These are phyloP conservation scores for Nephrotoma guestfalica DNA, from an alignment of 2,888 invertebrate genomes.

Conservation along the genomic window DNA sequence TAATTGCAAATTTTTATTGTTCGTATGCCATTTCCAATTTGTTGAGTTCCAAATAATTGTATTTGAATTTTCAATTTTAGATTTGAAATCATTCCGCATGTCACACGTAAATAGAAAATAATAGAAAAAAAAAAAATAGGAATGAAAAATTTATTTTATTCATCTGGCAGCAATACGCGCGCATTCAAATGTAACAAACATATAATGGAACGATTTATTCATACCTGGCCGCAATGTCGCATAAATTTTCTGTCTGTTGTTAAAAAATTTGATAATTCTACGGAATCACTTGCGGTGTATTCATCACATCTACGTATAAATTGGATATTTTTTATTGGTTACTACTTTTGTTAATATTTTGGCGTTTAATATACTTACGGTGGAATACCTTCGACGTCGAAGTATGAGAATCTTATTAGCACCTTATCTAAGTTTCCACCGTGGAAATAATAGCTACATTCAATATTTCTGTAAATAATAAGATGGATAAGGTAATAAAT, in stretches of 20 bases:
- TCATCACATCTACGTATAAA: constrained; percentile 67
- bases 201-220: constrained; percentile 17
- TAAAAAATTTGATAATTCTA: constrained; percentile 91
- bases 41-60: not conserved
- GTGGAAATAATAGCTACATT: constrained; percentile 84
- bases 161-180: not conserved
- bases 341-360: not conserved
- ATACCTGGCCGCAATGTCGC: constrained; percentile 74
- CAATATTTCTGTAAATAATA: constrained; percentile 48
- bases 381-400: constrained; percentile 86
- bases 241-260: constrained; percentile 78
- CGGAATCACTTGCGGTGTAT: constrained; percentile 84
- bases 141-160: not conserved
- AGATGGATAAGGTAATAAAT: not conserved
- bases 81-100: not conserved
- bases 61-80: not conserved
- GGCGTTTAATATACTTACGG: constrained; percentile 52
- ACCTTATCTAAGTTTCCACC: constrained; percentile 64
- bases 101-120: not conserved
- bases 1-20: not conserved
- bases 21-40: not conserved
- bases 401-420: constrained; percentile 74
- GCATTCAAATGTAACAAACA: not conserved
- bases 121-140: not conserved
- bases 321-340: constrained; percentile 9